phyloP scores from a whole-genome alignment of 2,888 invertebrate genomes.

The Hemicrepidius hirtus region DNA sequence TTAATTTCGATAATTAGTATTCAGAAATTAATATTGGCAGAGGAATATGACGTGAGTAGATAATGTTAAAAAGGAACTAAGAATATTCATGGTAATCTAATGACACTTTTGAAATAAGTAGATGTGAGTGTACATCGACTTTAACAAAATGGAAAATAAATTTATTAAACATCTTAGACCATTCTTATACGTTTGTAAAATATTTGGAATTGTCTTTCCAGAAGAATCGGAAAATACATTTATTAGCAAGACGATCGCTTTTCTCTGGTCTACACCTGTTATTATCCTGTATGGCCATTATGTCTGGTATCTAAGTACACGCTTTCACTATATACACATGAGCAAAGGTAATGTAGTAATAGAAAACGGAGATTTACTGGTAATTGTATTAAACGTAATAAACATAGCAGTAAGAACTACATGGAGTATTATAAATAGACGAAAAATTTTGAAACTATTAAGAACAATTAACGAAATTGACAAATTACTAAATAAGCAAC shows the following conservation, averaged over 20 bases:
- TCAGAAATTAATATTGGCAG: too few relatives aligned
- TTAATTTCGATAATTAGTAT: too few relatives aligned
- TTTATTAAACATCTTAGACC: conserved; percentile 26
- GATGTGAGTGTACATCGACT: too few relatives aligned
- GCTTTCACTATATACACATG: not conserved
- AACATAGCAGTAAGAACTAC: not conserved
- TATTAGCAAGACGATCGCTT: not conserved
- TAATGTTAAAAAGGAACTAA: too few relatives aligned
- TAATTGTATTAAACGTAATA: not conserved
- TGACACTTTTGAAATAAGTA: too few relatives aligned
- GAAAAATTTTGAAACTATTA: not conserved
- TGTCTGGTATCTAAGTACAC: not conserved
- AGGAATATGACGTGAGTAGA: too few relatives aligned
- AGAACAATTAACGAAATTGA: not conserved
- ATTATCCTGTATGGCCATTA: not conserved
- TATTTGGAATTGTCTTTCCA: conserved; percentile 31
- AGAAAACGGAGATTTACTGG: not conserved
- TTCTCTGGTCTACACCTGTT: not conserved
- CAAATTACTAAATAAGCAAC: not conserved
- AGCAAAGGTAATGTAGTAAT: not conserved
- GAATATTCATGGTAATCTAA: too few relatives aligned
- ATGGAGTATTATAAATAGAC: not conserved
- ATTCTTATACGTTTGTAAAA: conserved; percentile 6
- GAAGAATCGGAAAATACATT: not conserved
- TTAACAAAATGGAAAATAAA: not conserved